Base-by-base conservation (phyloP, 2,888 invertebrate genomes). In the Frankliniella fusca region DNA sequence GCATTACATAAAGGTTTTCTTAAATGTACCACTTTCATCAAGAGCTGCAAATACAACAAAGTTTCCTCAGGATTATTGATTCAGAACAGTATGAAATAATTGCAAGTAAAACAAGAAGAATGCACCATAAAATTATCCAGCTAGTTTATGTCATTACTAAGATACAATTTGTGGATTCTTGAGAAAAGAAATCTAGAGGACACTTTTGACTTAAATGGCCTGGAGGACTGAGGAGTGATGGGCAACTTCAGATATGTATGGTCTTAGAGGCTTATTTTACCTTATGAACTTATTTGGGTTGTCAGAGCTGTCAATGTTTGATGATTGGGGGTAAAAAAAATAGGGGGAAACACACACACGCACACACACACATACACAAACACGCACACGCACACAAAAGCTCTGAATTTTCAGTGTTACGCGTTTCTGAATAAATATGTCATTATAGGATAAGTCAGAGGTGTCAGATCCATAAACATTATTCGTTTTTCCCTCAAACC, bases 381-480 rank as follows among this genome's bases (percentile, higher is more conserved):
- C n/a, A n/a, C n/a, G n/a, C n/a, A n/a, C n/a, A n/a, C n/a, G n/a
- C n/a, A n/a, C n/a, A n/a, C n/a, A n/a, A 7, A 10, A 3, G 27
- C 27, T 76, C 12, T 23, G 27, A 27, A 27, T 23, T 76, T 12
- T 76, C 23, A 76, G 9, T 27, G 23, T 76, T 27, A 76, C 12
- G 10, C 27, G 7, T n/a, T 76, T 27, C 70, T 76, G 12, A 76
- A 76, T 76, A 76, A 76, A 76, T 76, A 76, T 76, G 27, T 76
- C 23, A 23, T 27, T 0, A 27, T 12, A 76, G 70, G 23, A 23
- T 9, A 23, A 12, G 8, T 12, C 27, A 76, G 70, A 61, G 70
- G 27, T 27, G 70, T 38, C 23, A 27, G 23, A 23, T 76, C 70
- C 27, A 27, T 76, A 10, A 27, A 76, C 70, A 23, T 27, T 23